Evolutionary conservation across 1,140 invertebrate species (phyloP), one percentile per base, ranked within the genome.

Genomic region (Caenorhabditis tropicalis): DNA sequence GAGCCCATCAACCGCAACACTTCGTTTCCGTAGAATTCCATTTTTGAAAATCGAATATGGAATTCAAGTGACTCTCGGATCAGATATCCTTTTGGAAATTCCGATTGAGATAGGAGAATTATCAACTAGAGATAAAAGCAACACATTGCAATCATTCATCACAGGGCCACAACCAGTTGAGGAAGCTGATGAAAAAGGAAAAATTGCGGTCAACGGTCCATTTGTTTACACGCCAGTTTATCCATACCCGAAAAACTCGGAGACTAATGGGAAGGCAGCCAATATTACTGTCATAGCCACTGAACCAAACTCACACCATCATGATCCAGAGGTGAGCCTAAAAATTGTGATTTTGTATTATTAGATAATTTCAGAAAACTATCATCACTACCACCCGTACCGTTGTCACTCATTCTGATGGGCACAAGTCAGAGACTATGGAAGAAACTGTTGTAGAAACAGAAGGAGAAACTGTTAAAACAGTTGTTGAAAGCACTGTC

Each of bases 181-280:
- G 31, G 86, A 87, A 29, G 46, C 85, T n/a, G 84, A 86, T n/a
- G 86, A 87, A 39, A 81, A 58, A 21, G 86, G 84, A n/a, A 86
- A 87, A 36, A 87, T 79, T 43, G 80, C 84, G 21, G 36, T 85
- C 48, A 70, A 70, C 12, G 84, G 84, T 43, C 84, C 84, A 24
- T 85, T 85, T 33, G 31, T 56, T 24, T 85, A 85, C 81, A 85
- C 81, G 0, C 84, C 84, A 43, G 49, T 85, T 36, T 85, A 85
- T 21, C 84, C 81, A 46, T 56, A 70, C 29, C 85, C 60, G 27
- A 27, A 84, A 29, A 79, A 80, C 43, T n/a, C 65, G 24, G 65
- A 36, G 43, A 74, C 36, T 24, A 74, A 74, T 74, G 65, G 65
- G 43, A 81, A 56, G 19, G 79, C 79, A 29, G 51, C 51, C 12